Conservation (phyloP, 2,888 invertebrate genomes). For the Biston stratarius region DNA sequence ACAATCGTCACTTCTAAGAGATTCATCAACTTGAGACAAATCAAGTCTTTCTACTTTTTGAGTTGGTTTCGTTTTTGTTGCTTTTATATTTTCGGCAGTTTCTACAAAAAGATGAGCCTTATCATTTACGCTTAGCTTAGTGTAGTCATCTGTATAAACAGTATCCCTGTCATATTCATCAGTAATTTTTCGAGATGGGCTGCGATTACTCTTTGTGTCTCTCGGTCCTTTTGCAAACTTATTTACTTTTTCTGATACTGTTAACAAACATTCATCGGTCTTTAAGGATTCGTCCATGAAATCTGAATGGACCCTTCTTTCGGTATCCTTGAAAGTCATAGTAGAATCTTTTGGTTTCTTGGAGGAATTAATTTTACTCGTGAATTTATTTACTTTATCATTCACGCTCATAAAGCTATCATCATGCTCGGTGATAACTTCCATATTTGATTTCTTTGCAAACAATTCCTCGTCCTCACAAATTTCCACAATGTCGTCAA, state of each 20-base stretch:
- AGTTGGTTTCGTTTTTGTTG: slow-evolving; percentile 67
- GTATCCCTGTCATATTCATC: slow-evolving; percentile 85
- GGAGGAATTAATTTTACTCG: slow-evolving; percentile 70
- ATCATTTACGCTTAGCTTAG: slow-evolving; percentile 87
- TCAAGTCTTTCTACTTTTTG: slow-evolving; percentile 81
- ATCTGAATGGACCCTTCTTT: slow-evolving; percentile 79
- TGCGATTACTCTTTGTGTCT: slow-evolving; percentile 70
- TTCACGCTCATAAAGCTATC: slow-evolving; percentile 85
- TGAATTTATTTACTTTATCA: slow-evolving; percentile 85
- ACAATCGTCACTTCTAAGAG: slow-evolving; percentile 87
- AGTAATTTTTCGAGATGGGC: slow-evolving; percentile 73
- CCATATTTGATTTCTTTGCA: slow-evolving; percentile 65
- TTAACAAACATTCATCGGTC: slow-evolving; percentile 88
- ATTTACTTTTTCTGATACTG: slow-evolving; percentile 90
- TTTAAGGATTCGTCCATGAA: slow-evolving; percentile 80
- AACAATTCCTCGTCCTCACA: slow-evolving; percentile 83
- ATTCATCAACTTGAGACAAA: slow-evolving; percentile 85
- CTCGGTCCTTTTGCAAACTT: slow-evolving; percentile 87
- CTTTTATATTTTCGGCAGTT: slow-evolving; percentile 86
- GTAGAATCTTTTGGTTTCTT: slow-evolving; percentile 64
- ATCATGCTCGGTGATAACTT: slow-evolving; percentile 74
- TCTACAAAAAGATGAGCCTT: slow-evolving; percentile 88
- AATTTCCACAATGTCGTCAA: slow-evolving; percentile 85
- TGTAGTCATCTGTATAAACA: slow-evolving; percentile 79
- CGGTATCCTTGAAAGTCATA: slow-evolving; percentile 65